These are phyloP conservation scores for Hydrocynus forskahlii DNA, from an alignment of 2,797 vertebrate species.

Conservation along the genomic window DNA sequence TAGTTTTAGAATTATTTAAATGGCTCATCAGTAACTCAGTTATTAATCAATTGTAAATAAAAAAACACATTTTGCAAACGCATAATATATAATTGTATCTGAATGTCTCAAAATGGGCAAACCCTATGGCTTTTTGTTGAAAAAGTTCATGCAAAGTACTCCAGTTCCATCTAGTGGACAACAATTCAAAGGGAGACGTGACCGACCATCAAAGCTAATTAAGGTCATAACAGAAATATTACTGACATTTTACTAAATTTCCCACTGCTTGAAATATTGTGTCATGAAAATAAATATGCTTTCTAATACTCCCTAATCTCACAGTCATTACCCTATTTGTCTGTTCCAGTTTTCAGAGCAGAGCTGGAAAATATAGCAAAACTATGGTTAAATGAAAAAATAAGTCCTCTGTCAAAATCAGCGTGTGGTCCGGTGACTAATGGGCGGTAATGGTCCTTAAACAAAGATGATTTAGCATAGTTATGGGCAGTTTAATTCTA, in stretches of 20 bases:
- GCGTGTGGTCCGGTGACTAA: too few species aligned
- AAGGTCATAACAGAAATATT: background rate
- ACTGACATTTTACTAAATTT: background rate
- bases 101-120: background rate
- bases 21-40: constrained; percentile 3
- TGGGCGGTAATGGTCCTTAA: too few species aligned
- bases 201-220: background rate
- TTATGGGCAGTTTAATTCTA: too few species aligned
- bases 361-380: too few species aligned
- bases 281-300: background rate
- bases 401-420: too few species aligned
- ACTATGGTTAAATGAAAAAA: too few species aligned
- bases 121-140: background rate
- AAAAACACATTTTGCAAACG: background rate
- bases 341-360: background rate
- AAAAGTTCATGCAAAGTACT: constrained; percentile 35
- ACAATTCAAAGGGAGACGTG: background rate
- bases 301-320: background rate
- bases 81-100: background rate
- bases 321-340: background rate
- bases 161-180: constrained; percentile 50
- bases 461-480: too few species aligned
- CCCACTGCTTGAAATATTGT: background rate
- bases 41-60: background rate
- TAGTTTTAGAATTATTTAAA: constrained; percentile 13